phyloP scores from a whole-genome alignment of 1,140 invertebrate species.

The Drosophila lini region DNA sequence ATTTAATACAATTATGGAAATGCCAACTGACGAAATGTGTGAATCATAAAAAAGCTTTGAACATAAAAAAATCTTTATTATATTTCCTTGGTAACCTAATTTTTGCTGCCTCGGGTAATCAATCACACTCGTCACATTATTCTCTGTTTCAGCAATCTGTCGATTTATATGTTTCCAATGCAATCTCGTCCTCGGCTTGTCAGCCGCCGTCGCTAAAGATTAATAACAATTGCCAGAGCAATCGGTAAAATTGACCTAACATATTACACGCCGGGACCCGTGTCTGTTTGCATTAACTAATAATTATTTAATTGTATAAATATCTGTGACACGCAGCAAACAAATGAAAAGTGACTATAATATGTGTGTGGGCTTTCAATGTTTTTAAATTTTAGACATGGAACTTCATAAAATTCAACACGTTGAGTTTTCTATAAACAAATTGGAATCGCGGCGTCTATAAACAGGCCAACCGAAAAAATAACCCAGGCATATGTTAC shows the following conservation, averaged over 20 bases:
- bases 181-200: conserved; percentile 55
- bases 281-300: conserved; percentile 67
- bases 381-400: conserved; percentile 47
- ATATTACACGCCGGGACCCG: conserved; percentile 34
- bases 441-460: conserved; percentile 32
- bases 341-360: conserved; percentile 4
- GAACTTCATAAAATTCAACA: conserved; percentile 69
- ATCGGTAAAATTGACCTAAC: conserved; percentile 55
- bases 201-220: conserved; percentile 64
- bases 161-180: conserved; percentile 37
- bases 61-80: conserved; percentile 2
- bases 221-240: conserved; percentile 61
- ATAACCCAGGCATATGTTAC: conserved; percentile 40
- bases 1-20: conserved; percentile 26
- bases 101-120: conserved; percentile 10
- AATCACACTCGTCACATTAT: conserved; percentile 20
- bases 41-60: conserved; percentile 21
- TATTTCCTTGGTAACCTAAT: conserved; percentile 19
- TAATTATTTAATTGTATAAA: conserved; percentile 79
- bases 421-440: conserved; percentile 66
- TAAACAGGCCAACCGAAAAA: conserved; percentile 37
- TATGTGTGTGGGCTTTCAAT: conserved; percentile 11
- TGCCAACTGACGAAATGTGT: conserved; percentile 15
- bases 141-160: conserved; percentile 28
- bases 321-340: conserved; percentile 69